Evolutionary conservation across 2,113 vertebrate genomes (phyloP), one percentile per base, ranked within the genome.

Genomic region (Ciconia stormi): DNA sequence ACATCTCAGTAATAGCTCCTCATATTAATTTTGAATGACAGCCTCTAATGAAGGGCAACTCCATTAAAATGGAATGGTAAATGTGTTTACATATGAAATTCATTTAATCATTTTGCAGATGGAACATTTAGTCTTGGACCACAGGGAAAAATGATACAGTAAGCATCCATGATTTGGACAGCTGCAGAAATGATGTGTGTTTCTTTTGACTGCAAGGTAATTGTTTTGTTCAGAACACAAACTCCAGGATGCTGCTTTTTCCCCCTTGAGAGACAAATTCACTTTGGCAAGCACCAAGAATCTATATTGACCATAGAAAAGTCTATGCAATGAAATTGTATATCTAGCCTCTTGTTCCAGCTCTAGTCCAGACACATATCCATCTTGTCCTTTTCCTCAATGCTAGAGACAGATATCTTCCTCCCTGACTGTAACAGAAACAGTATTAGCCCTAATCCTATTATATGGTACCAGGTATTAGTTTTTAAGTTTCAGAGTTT

Each of bases 51-150:
- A 94, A 93, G 36, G 47, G 47, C 65, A 94, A 63, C 32, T 88
- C 72, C 44, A 82, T 90, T 90, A 88, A 93, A 96, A 76, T 10
- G 16, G 50, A 92, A 82, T 84, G 4, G 29, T 52, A 93, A 93
- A 94, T 90, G 44, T 86, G 78, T 94, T 94, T 95, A 97, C 81
- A 70, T 92, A 63, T 42, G 56, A 92, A 95, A 94, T 93, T 85
- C 23, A 88, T 74, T 73, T 90, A 95, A 87, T 90, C 25, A n/a
- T 83, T 94, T 91, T 90, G 74, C 74, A 95, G 58, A 88, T 90
- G 49, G 50, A 92, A 90, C 30, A 77, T 90, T 95, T 82, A 65
- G 62, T 59, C 49, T 83, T 56, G 52, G 40, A 69, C 74, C 25
- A 86, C 23, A 69, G 58, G 63, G 82, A 82, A 85, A 88, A 93